Percentiles rank a stretch among this genome's conserved stretches.
Conservation (phyloP, 2,888 invertebrate genomes). For the Lacanobia oleracea region DNA sequence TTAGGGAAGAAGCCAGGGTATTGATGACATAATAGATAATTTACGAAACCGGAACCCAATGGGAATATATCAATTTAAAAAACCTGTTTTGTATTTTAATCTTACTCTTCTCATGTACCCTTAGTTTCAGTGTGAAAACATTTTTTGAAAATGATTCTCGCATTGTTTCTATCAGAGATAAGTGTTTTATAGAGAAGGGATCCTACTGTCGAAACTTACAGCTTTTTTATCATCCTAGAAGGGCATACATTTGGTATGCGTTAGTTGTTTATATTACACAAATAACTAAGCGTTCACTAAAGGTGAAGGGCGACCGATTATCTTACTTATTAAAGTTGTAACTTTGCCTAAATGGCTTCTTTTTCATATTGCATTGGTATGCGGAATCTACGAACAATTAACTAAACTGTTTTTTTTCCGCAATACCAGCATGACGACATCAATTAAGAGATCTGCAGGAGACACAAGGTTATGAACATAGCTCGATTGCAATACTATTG, state of each 20-base stretch:
- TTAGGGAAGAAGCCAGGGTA: too few relatives aligned
- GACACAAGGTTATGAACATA: background rate
- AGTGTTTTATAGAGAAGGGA: background rate
- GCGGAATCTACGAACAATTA: constrained; percentile 34
- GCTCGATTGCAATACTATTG: too few relatives aligned
- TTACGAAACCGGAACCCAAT: background rate
- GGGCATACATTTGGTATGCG: constrained; percentile 13
- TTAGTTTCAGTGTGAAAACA: background rate
- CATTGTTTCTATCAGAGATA: background rate
- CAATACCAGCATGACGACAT: constrained; percentile 10
- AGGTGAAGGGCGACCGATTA: constrained; percentile 46
- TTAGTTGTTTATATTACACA: constrained; percentile 16
- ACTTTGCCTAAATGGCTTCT: constrained; percentile 6
- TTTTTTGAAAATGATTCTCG: background rate
- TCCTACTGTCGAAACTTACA: background rate
- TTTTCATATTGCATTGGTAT: constrained; percentile 22
- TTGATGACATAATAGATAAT: too few relatives aligned
- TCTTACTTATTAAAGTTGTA: constrained; percentile 5
- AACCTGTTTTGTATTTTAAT: too few relatives aligned
- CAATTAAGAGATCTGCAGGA: background rate
- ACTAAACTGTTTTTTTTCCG: constrained; percentile 27
- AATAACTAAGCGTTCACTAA: constrained; percentile 28
- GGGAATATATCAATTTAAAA: too few relatives aligned
- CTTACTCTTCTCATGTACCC: background rate
- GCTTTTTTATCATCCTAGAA: constrained; percentile 16